These are phyloP conservation scores for Heliothis virescens DNA, from an alignment of 1,140 invertebrate species.

Conservation along the genomic window DNA sequence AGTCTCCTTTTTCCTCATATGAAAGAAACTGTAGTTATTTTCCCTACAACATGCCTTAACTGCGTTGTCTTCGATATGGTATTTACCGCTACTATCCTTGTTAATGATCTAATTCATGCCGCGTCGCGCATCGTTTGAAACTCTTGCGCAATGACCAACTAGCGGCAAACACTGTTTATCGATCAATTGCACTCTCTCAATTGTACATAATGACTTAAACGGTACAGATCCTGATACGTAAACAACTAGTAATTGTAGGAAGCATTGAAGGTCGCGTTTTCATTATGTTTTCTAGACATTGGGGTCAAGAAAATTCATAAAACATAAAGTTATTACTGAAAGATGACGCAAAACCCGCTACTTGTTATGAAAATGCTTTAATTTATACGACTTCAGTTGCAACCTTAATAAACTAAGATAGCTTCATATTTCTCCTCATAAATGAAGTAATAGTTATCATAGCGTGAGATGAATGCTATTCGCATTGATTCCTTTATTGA, in stretches of 20 bases:
- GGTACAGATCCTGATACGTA: constrained; percentile 6
- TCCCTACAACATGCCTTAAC: too few relatives aligned
- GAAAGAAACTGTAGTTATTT: too few relatives aligned
- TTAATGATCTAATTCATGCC: not conserved
- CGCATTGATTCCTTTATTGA: too few relatives aligned
- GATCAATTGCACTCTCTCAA: constrained; percentile 33
- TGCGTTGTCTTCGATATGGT: not conserved
- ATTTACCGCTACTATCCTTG: not conserved
- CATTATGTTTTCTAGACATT: constrained; percentile 5
- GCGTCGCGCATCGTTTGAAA: not conserved
- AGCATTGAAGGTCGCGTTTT: constrained; percentile 22
- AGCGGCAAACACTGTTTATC: not conserved
- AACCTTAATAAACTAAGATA: not conserved
- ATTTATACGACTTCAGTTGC: not conserved
- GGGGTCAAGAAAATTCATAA: not conserved
- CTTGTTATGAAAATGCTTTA: not conserved
- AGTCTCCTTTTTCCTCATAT: too few relatives aligned
- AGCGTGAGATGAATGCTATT: too few relatives aligned
- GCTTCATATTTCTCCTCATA: not conserved
- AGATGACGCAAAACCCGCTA: not conserved
- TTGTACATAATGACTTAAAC: constrained; percentile 16
- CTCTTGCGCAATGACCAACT: constrained; percentile 4
- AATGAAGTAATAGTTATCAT: too few relatives aligned
- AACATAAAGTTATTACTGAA: not conserved
- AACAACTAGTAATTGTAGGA: constrained; percentile 35